Evolutionary conservation across 2,888 invertebrate species (phyloP).

Genomic region (Xestoiulus laeticollis): DNA sequence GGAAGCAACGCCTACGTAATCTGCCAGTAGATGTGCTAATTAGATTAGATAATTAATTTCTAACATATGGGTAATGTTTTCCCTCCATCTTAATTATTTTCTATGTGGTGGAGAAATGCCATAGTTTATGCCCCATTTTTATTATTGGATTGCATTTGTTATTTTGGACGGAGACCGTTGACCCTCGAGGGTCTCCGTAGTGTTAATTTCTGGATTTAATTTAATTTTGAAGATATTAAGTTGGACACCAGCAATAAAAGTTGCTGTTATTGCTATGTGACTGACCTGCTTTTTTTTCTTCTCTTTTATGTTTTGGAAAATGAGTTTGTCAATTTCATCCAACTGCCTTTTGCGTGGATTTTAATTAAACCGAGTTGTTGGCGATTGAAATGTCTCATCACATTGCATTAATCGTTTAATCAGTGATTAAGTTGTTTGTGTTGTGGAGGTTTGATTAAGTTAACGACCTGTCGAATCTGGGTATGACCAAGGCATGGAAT

Average conservation of each 20-base stretch:
- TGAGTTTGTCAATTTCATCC: neutral
- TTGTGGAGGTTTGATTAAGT: neutral
- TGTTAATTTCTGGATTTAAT: neutral
- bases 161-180: neutral
- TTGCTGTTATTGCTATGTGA: neutral
- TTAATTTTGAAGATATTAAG: neutral
- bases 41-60: neutral
- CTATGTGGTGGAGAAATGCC: neutral
- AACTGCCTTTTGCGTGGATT: neutral
- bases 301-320: neutral
- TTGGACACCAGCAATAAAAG: neutral
- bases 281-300: neutral
- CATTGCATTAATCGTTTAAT: neutral
- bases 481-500: too few species aligned
- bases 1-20: neutral
- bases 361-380: neutral
- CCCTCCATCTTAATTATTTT: neutral
- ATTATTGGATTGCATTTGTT: too few species aligned
- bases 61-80: neutral
- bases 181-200: neutral
- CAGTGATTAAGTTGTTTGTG: neutral
- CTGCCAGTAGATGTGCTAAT: neutral
- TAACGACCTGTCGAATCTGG: neutral
- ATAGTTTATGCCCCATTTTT: neutral
- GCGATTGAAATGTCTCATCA: neutral